Evolutionary conservation across 2,888 invertebrate genomes (phyloP).

Genomic region (Caenorhabditis virilis): DNA sequence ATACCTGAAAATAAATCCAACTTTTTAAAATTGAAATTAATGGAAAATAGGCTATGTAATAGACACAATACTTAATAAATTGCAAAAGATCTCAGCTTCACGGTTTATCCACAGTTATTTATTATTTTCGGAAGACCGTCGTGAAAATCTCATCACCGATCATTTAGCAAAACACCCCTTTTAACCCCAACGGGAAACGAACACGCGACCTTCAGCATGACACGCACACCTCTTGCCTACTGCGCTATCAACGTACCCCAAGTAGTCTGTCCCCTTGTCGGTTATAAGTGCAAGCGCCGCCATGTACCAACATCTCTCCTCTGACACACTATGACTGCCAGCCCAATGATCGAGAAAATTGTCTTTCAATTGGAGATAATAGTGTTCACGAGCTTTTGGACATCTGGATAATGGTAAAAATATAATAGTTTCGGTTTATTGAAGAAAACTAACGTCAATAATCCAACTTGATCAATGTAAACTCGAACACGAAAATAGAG

Average conservation of each 20-base stretch:
- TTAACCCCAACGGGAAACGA: constrained; percentile 9
- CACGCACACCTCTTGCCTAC: constrained; percentile 64
- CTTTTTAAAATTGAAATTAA: no score
- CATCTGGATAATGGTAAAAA: constrained; percentile 73
- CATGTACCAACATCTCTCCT: constrained; percentile 76
- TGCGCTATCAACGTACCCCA: constrained; percentile 69
- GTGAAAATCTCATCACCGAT: constrained; percentile 48
- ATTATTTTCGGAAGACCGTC: constrained; percentile 44
- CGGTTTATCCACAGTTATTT: constrained; percentile 40
- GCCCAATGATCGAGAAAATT: constrained; percentile 76
- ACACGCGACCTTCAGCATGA: constrained; percentile 8
- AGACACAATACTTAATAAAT: no score
- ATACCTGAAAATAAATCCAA: constrained; percentile 70
- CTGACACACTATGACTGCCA: constrained; percentile 68
- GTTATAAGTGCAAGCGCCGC: constrained; percentile 90
- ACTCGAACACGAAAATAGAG: constrained; percentile 62
- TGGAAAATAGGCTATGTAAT: no score
- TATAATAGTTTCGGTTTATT: background rate
- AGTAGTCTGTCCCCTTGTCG: constrained; percentile 82
- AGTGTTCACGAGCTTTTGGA: constrained; percentile 88
- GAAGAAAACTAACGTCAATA: constrained; percentile 51
- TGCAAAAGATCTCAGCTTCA: constrained; percentile 41
- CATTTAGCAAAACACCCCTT: constrained; percentile 12
- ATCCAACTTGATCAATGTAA: constrained; percentile 58
- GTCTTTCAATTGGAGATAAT: constrained; percentile 90